Percentiles rank a stretch among this genome's conserved stretches.
phyloP scores from a whole-genome alignment of 1,140 invertebrate species.

The Leptinotarsa lineolata region DNA sequence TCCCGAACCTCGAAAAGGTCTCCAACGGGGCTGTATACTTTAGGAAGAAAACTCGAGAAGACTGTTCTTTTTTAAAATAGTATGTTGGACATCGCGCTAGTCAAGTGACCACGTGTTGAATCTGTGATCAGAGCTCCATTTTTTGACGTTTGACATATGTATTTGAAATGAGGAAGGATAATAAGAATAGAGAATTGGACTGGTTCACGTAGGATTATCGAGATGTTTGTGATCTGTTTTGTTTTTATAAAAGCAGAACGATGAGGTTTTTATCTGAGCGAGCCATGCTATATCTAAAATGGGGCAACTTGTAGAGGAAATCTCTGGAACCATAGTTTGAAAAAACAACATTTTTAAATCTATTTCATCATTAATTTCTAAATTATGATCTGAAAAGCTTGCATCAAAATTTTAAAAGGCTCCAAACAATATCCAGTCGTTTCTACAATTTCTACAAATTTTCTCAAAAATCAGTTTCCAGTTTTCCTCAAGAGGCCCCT shows the following conservation, averaged over 20 bases:
- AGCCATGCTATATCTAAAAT: not conserved
- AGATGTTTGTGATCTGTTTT: constrained; percentile 50
- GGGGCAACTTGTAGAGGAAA: not conserved
- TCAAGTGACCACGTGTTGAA: constrained; percentile 54
- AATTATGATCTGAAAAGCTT: constrained; percentile 37
- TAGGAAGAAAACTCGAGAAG: constrained; percentile 38
- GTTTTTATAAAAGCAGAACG: constrained; percentile 25
- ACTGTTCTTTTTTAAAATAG: constrained; percentile 40
- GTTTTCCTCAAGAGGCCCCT: constrained; percentile 19
- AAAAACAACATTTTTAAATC: not conserved
- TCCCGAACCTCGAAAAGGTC: not conserved
- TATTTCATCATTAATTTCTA: constrained; percentile 20
- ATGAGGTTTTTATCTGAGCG: not conserved
- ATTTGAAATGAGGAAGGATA: not conserved
- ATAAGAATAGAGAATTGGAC: constrained; percentile 40
- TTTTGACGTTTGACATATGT: not conserved
- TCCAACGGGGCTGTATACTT: constrained; percentile 2
- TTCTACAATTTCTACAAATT: constrained; percentile 14
- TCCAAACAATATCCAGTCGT: not conserved
- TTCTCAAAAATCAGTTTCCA: not conserved
- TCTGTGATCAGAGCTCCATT: constrained; percentile 55
- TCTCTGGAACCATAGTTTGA: not conserved
- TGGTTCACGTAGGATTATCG: constrained; percentile 46
- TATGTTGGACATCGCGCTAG: constrained; percentile 55
- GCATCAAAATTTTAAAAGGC: not conserved